phyloP scores from a whole-genome alignment of 2,888 invertebrate genomes.

The Spisula subtruncata region DNA sequence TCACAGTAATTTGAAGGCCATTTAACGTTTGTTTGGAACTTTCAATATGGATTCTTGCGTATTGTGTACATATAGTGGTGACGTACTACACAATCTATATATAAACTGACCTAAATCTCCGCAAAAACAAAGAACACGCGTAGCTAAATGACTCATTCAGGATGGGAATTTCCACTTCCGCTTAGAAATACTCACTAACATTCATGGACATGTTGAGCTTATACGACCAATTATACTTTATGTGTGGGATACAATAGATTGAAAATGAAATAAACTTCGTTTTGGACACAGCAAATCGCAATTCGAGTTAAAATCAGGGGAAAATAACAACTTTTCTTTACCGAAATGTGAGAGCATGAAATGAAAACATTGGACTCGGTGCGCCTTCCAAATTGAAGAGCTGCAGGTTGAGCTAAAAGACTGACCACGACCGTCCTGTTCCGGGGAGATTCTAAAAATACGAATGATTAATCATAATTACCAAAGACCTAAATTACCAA shows the following conservation, averaged over 20 bases:
- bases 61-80: slow-evolving; percentile 62
- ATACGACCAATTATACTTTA: background rate
- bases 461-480: background rate
- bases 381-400: slow-evolving; percentile 39
- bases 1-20: slow-evolving; percentile 8
- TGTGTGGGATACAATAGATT: background rate
- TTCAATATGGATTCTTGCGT: slow-evolving; percentile 63
- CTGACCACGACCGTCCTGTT: background rate
- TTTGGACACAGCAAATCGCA: background rate
- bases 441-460: background rate
- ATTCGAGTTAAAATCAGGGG: background rate
- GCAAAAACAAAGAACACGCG: slow-evolving; percentile 81
- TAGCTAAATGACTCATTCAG: slow-evolving; percentile 59
- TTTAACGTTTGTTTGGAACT: slow-evolving; percentile 20
- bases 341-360: slow-evolving; percentile 28
- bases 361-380: slow-evolving; percentile 52
- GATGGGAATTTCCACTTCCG: slow-evolving; percentile 55
- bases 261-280: background rate
- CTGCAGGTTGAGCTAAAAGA: background rate
- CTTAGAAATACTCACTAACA: background rate
- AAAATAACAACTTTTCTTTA: background rate
- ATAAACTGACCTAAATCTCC: slow-evolving; percentile 53
- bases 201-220: background rate
- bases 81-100: slow-evolving; percentile 64
- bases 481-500: background rate